Evolutionary conservation across 2,888 invertebrate genomes (phyloP).

Genomic region (Fragum sueziense): DNA sequence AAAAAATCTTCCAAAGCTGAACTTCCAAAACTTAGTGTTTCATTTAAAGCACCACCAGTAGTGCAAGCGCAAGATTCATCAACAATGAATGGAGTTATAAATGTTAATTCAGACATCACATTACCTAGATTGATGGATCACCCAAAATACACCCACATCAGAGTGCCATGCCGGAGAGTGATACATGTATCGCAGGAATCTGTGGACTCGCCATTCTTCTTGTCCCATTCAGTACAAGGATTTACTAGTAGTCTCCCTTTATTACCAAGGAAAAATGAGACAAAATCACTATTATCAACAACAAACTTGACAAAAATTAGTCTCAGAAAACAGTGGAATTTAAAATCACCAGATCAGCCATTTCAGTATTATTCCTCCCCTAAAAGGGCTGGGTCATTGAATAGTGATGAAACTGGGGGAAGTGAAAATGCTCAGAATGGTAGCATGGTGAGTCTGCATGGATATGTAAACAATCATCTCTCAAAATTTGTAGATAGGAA

Average conservation of each 20-base stretch:
- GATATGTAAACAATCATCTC: not conserved
- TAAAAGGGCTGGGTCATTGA: constrained; percentile 18
- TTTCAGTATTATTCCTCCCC: constrained; percentile 24
- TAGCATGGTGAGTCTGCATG: not conserved
- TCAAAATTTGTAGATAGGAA: not conserved
- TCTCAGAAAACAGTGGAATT: constrained; percentile 49
- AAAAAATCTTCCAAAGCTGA: not conserved
- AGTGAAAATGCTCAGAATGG: not conserved
- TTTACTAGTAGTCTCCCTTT: not conserved
- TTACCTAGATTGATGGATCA: not conserved
- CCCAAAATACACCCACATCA: constrained; percentile 57
- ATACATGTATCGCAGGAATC: constrained; percentile 54
- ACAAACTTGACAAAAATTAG: constrained; percentile 11
- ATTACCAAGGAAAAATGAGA: constrained; percentile 29
- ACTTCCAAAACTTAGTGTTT: not conserved
- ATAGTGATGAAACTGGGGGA: not conserved
- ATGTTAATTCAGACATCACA: not conserved
- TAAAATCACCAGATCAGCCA: constrained; percentile 45
- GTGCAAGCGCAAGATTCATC: not conserved
- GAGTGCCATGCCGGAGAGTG: constrained; percentile 39
- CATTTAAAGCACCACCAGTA: not conserved
- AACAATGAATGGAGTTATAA: too few species aligned
- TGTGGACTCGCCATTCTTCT: constrained; percentile 46
- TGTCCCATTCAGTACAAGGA: not conserved
- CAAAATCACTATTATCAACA: constrained; percentile 34